Conservation (phyloP, 2,888 invertebrate genomes). For the Watsonalla cultraria region DNA sequence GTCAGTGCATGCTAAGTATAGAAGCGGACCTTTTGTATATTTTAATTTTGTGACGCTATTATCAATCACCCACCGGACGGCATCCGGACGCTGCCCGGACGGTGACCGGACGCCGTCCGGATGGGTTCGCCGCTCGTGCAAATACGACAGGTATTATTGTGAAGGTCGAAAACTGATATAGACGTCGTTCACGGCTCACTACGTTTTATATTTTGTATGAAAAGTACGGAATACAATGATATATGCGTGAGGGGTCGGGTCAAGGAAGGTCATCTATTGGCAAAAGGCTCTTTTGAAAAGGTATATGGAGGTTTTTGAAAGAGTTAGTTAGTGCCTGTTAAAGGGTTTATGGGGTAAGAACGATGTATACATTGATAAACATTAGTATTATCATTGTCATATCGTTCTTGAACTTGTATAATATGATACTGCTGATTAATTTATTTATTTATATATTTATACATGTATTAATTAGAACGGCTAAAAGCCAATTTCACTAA, state of each 20-base stretch:
- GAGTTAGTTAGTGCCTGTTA: no score
- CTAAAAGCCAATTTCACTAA: no score
- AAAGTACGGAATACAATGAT: not conserved
- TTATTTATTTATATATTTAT: no score
- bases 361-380: no score
- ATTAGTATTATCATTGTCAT: no score
- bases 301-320: no score
- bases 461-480: no score
- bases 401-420: no score
- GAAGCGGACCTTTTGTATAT: constrained; percentile 9
- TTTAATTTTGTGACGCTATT: not conserved
- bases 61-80: constrained; percentile 1
- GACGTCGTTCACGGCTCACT: not conserved
- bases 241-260: not conserved
- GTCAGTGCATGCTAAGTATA: constrained; percentile 19
- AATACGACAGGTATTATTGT: not conserved
- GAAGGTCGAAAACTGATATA: not conserved
- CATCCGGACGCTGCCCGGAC: not conserved
- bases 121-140: not conserved
- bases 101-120: not conserved
- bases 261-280: not conserved
- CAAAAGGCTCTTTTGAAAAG: not conserved
- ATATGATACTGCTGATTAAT: no score
- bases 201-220: not conserved
- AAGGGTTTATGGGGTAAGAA: no score